phyloP scores from a whole-genome alignment of 1,140 invertebrate species.

The Pentalonia nigronervosa region DNA sequence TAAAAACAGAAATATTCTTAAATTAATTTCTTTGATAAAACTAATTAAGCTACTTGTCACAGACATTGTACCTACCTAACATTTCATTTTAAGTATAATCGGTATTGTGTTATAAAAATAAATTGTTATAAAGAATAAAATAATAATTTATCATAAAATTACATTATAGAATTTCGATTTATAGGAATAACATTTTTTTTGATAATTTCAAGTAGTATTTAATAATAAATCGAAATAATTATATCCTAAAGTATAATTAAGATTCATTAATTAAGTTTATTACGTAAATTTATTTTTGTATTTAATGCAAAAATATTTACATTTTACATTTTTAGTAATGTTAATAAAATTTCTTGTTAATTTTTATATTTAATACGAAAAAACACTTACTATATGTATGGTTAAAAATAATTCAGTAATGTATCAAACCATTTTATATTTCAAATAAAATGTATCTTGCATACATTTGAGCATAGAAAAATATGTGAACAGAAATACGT shows the following conservation, averaged over 20 bases:
- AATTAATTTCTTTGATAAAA: neutral
- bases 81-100: neutral
- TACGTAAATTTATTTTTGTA: neutral
- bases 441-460: too few species aligned
- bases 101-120: too few species aligned
- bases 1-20: too few species aligned
- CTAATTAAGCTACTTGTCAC: neutral
- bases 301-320: neutral
- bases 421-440: neutral
- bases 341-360: neutral
- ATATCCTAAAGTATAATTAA: neutral
- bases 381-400: neutral
- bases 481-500: neutral
- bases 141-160: neutral
- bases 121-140: too few species aligned
- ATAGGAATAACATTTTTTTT: neutral
- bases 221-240: neutral
- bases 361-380: neutral
- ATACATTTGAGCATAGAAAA: neutral
- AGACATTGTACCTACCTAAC: neutral
- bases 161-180: neutral
- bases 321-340: neutral
- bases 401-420: neutral
- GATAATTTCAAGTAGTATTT: neutral
- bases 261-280: neutral